Evolutionary conservation across 1,140 invertebrate genomes (phyloP).

Genomic region (Drosophila tristis): DNA sequence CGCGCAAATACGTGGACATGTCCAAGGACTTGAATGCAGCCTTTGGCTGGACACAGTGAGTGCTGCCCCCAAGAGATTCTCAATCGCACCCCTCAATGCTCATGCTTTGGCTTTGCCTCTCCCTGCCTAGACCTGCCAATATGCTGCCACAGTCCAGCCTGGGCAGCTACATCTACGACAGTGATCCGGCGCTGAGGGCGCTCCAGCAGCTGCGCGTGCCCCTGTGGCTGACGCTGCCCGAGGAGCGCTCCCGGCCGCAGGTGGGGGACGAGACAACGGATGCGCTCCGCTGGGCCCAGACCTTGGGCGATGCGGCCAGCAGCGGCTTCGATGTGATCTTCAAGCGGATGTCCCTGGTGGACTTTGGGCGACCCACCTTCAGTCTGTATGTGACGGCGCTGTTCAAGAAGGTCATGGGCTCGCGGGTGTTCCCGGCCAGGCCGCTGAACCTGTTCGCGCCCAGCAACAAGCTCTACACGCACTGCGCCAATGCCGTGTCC

Average conservation of each 20-base stretch:
- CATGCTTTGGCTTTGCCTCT: neutral
- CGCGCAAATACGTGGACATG: conserved; percentile 71
- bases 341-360: conserved; percentile 60
- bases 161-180: conserved; percentile 69
- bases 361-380: conserved; percentile 66
- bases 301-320: conserved; percentile 76
- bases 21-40: conserved; percentile 75
- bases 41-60: conserved; percentile 80
- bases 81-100: neutral
- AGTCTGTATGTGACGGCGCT: conserved; percentile 71
- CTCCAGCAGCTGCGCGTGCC: conserved; percentile 67
- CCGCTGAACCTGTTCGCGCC: conserved; percentile 64
- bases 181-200: conserved; percentile 64
- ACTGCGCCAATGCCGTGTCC: conserved; percentile 75
- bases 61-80: no score
- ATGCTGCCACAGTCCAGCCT: conserved; percentile 62
- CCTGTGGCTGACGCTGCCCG: conserved; percentile 72
- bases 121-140: conserved; percentile 45
- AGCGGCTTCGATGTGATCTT: conserved; percentile 78
- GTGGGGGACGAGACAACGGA: conserved; percentile 65
- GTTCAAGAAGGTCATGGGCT: conserved; percentile 82
- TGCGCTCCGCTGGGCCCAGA: conserved; percentile 77
- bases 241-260: conserved; percentile 44
- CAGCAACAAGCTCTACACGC: conserved; percentile 74
- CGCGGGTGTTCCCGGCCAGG: conserved; percentile 70